Percentiles rank a stretch among this genome's conserved stretches.
Conservation (phyloP, 1,140 invertebrate species). For the Aphelinus atriplicis region DNA sequence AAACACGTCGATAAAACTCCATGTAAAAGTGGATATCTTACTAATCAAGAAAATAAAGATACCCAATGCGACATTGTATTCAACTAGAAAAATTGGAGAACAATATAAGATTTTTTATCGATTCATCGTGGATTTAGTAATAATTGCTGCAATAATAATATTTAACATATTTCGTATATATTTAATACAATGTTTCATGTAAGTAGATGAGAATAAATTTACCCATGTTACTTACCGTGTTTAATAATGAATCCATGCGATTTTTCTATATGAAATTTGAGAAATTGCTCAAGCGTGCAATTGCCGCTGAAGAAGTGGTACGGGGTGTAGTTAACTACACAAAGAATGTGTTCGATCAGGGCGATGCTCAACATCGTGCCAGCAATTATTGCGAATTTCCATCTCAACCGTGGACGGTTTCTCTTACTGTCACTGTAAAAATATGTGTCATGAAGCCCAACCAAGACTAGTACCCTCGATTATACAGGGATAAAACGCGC, state of each 20-base stretch:
- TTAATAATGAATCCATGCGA: constrained; percentile 57
- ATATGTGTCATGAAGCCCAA: too few relatives aligned
- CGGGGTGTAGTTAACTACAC: constrained; percentile 48
- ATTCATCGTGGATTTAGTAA: too few relatives aligned
- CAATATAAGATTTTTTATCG: neutral
- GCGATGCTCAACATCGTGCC: constrained; percentile 49
- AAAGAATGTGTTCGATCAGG: constrained; percentile 56
- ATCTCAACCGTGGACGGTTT: constrained; percentile 50
- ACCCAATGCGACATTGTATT: constrained; percentile 57
- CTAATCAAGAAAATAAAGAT: constrained; percentile 65
- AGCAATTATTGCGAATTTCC: constrained; percentile 54
- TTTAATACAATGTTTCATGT: neutral
- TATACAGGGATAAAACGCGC: too few relatives aligned
- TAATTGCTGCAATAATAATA: too few relatives aligned
- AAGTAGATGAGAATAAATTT: neutral
- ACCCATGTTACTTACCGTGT: constrained; percentile 36
- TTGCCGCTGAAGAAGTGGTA: constrained; percentile 42
- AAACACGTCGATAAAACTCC: constrained; percentile 76
- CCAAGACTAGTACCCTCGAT: too few relatives aligned
- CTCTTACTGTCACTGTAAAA: constrained; percentile 28
- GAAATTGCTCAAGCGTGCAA: constrained; percentile 50
- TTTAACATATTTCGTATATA: too few relatives aligned
- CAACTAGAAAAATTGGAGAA: constrained; percentile 48
- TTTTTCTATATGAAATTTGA: constrained; percentile 47
- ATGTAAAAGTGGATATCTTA: constrained; percentile 73